Conservation (phyloP, 1,140 invertebrate species). For the Sarcophaga bullata region DNA sequence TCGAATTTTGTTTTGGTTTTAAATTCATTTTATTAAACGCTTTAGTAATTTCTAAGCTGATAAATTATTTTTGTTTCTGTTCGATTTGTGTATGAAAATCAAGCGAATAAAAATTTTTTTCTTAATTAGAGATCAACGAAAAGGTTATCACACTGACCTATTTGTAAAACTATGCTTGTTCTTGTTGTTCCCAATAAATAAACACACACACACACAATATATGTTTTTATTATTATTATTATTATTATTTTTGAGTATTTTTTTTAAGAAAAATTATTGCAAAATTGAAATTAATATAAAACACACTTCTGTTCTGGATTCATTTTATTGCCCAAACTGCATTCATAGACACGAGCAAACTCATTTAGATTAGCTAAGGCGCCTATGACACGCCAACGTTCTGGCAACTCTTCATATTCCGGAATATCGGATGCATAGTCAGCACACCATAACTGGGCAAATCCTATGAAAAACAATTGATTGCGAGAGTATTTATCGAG, state of each 20-base stretch:
- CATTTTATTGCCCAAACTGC: constrained; percentile 76
- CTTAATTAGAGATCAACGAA: neutral
- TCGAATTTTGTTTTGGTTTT: too few relatives aligned
- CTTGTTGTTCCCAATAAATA: neutral
- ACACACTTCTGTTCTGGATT: constrained; percentile 42
- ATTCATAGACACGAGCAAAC: constrained; percentile 78
- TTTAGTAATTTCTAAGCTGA: too few relatives aligned
- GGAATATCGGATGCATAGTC: constrained; percentile 56
- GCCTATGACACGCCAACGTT: constrained; percentile 79
- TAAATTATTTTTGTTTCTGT: too few relatives aligned
- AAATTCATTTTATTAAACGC: too few relatives aligned
- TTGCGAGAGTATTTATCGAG: constrained; percentile 78
- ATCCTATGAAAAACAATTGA: constrained; percentile 91
- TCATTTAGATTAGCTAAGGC: constrained; percentile 85
- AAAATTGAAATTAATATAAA: constrained; percentile 34
- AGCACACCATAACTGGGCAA: constrained; percentile 75
- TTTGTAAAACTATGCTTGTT: neutral
- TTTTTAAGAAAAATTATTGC: neutral
- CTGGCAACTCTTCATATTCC: constrained; percentile 68
- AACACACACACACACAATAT: neutral
- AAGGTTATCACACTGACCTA: neutral
- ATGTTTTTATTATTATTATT: neutral
- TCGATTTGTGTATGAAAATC: too few relatives aligned
- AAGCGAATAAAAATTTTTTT: too few relatives aligned
- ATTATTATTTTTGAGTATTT: constrained; percentile 3